Conservation (phyloP, 1,140 invertebrate genomes). For the Bombus vancouverensis region DNA sequence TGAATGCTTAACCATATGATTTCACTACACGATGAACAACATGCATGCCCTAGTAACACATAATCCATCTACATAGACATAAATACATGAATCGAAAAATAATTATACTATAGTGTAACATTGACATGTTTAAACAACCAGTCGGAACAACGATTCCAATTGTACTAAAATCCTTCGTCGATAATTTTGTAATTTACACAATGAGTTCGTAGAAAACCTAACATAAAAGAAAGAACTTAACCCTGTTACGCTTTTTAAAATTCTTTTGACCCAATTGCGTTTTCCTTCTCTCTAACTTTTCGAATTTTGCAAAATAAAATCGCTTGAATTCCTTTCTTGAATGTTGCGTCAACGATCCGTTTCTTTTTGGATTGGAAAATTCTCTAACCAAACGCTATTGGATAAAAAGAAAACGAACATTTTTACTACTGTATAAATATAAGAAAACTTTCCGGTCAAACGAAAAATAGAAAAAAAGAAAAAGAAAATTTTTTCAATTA, state of each 20-base stretch:
- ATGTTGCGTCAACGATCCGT: too few relatives aligned
- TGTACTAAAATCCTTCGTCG: neutral
- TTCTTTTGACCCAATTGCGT: neutral
- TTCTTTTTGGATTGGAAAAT: neutral
- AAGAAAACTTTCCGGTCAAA: neutral
- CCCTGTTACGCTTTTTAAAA: neutral
- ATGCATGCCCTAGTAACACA: constrained; percentile 27
- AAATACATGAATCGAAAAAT: neutral
- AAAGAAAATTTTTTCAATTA: neutral
- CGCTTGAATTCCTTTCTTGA: neutral
- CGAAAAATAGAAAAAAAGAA: neutral
- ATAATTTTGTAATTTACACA: neutral
- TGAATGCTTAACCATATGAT: neutral
- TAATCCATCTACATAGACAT: constrained; percentile 1
- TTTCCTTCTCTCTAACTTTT: neutral
- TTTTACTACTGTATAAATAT: neutral
- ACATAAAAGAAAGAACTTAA: neutral
- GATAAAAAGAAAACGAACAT: neutral
- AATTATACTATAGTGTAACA: neutral
- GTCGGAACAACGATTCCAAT: constrained; percentile 4
- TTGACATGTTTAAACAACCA: neutral
- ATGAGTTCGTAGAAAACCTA: neutral
- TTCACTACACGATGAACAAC: neutral
- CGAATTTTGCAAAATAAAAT: neutral
- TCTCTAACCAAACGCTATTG: neutral